These are phyloP conservation scores for Micropterix aruncella DNA, from an alignment of 2,888 invertebrate species.

Conservation along the genomic window DNA sequence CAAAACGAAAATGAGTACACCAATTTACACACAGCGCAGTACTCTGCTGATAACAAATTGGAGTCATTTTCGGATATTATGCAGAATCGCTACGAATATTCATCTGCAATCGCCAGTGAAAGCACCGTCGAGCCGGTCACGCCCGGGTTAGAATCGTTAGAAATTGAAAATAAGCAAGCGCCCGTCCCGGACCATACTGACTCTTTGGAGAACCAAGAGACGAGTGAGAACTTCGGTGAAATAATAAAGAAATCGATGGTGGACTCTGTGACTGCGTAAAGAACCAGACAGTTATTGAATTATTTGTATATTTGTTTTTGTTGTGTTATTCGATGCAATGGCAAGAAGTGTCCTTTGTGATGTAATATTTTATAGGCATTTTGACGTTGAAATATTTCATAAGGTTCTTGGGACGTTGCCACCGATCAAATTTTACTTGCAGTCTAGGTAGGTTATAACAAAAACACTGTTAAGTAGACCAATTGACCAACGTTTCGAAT, in stretches of 20 bases:
- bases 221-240: conserved; percentile 69
- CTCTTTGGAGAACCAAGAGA: not conserved
- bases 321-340: conserved; percentile 3
- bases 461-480: not conserved
- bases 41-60: conserved; percentile 49
- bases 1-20: conserved; percentile 40
- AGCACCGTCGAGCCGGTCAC: conserved; percentile 10
- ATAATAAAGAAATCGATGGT: conserved; percentile 88
- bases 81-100: not conserved
- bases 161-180: conserved; percentile 6
- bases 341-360: not conserved
- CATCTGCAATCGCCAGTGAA: conserved; percentile 18
- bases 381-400: not conserved
- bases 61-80: conserved; percentile 47
- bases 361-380: not conserved
- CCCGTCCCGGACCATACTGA: conserved; percentile 29
- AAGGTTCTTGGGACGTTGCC: not conserved
- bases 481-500: not conserved
- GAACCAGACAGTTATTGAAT: conserved; percentile 15
- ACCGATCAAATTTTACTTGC: not conserved
- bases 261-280: conserved; percentile 75
- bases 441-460: not conserved
- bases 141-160: not conserved
- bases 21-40: conserved; percentile 49
- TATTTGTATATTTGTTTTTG: conserved; percentile 26